A percentile compares a stretch with the other conserved stretches of the same genome.
Conservation (phyloP, 2,888 invertebrate genomes). For the Tortrix viridana region DNA sequence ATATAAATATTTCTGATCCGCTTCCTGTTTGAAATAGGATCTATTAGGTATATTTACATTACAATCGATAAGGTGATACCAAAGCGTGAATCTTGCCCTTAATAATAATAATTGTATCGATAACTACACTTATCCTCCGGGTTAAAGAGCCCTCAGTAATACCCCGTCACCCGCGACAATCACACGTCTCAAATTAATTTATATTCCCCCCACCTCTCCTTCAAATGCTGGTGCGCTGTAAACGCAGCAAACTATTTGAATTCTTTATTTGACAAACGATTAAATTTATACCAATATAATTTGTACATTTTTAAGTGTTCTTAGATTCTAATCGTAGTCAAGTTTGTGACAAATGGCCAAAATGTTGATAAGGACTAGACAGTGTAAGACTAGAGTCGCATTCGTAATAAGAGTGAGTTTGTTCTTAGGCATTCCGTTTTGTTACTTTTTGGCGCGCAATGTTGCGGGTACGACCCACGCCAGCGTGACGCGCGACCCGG, state of each 20-base stretch:
- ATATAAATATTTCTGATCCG: neutral
- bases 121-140: constrained; percentile 60
- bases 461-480: constrained; percentile 11
- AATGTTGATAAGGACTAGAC: constrained; percentile 77
- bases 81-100: constrained; percentile 45
- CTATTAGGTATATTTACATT: constrained; percentile 59
- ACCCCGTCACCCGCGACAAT: constrained; percentile 44
- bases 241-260: constrained; percentile 68
- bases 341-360: constrained; percentile 64
- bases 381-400: constrained; percentile 60
- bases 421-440: constrained; percentile 63
- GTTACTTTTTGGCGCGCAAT: constrained; percentile 55
- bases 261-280: constrained; percentile 72
- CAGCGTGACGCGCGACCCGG: neutral
- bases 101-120: constrained; percentile 61
- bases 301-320: neutral
- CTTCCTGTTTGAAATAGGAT: constrained; percentile 36
- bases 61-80: constrained; percentile 59
- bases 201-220: constrained; percentile 44
- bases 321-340: constrained; percentile 47
- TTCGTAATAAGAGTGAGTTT: constrained; percentile 62
- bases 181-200: constrained; percentile 55
- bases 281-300: constrained; percentile 20
- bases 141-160: constrained; percentile 53
- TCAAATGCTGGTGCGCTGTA: constrained; percentile 66